Evolutionary conservation across 1,140 invertebrate species (phyloP), one percentile per base, ranked within the genome.

Genomic region (Dendroctonus valens): DNA sequence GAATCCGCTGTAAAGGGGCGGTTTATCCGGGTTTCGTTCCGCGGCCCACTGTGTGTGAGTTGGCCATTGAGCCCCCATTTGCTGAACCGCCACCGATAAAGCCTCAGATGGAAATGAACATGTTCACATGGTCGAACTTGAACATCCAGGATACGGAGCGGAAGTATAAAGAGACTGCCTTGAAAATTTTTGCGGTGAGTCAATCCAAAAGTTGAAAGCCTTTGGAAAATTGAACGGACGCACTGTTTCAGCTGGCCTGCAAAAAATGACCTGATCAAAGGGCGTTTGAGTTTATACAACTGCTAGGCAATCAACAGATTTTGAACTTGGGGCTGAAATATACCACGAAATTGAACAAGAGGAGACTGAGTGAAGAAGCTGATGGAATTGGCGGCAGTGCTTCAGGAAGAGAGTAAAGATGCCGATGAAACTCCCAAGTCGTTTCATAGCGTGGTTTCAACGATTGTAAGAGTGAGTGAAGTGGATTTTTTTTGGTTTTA

Each of bases 161-260:
- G 74, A 78, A 82, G 14, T 83, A 85, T 5, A 86, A 89, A 68
- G 89, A 94, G 77, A 84, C 87, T n/a, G 84, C 94, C 38, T 85
- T 97, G 66, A 94, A 94, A 80, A 77, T 96, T 15, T 96, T 98
- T 83, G 93, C 92, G 14, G 91, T 94, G 81, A 85, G 81, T 59
- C 0, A 9, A 37, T 59, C 46, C 8, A 55, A 38, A 15, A 52
- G 8, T 2, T 15, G 50, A 52, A 52, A n/a, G 26, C 7, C 26
- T 52, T 52, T n/a, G 11, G 9, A n/a, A 15, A 8, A 26, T 52
- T 52, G 5, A 14, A 52, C 12, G 37, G n/a, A 15, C n/a, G 5
- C 53, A 39, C 64, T 9, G 39, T 55, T 69, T 81, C 77, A 94
- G 91, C 78, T 93, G 41, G 89, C 93, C 0, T 93, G 90, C 74